These are phyloP conservation scores for Leuciscus idus DNA, from an alignment of 2,113 vertebrate genomes.

Conservation along the genomic window DNA sequence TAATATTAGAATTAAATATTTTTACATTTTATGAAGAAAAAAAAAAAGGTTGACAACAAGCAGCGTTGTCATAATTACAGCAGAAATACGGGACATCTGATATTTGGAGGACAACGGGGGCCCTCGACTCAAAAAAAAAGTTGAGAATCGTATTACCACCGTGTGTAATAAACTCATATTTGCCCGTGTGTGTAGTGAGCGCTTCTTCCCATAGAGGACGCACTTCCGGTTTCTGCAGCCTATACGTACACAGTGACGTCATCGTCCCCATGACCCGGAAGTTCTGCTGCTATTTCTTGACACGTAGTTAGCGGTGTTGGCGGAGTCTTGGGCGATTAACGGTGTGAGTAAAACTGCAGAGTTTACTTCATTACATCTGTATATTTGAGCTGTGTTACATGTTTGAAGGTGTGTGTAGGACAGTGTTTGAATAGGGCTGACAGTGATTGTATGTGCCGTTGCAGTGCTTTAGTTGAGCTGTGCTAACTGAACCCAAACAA, in stretches of 20 bases:
- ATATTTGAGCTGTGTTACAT: not conserved
- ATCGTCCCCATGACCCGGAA: conserved; percentile 64
- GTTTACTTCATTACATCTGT: not conserved
- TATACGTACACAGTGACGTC: not conserved
- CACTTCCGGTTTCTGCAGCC: not conserved
- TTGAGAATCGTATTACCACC: not conserved
- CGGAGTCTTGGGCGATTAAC: conserved; percentile 48
- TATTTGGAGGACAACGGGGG: no score
- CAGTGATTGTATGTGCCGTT: not conserved
- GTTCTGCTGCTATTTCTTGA: conserved; percentile 62
- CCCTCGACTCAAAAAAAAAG: not conserved
- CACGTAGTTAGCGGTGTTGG: conserved; percentile 76
- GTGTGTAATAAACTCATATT: no score
- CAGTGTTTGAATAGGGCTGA: not conserved
- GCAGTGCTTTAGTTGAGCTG: not conserved
- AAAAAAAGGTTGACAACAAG: no score
- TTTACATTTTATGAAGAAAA: no score
- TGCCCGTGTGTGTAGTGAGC: not conserved
- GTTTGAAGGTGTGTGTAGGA: not conserved
- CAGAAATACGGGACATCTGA: no score
- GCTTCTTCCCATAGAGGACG: conserved; percentile 46
- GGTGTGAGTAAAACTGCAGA: conserved; percentile 56
- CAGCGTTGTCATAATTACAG: no score
- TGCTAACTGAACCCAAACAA: not conserved
- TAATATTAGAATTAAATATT: no score